Evolutionary conservation across 2,113 vertebrate genomes (phyloP).

Genomic region (Dicrurus megarhynchus): DNA sequence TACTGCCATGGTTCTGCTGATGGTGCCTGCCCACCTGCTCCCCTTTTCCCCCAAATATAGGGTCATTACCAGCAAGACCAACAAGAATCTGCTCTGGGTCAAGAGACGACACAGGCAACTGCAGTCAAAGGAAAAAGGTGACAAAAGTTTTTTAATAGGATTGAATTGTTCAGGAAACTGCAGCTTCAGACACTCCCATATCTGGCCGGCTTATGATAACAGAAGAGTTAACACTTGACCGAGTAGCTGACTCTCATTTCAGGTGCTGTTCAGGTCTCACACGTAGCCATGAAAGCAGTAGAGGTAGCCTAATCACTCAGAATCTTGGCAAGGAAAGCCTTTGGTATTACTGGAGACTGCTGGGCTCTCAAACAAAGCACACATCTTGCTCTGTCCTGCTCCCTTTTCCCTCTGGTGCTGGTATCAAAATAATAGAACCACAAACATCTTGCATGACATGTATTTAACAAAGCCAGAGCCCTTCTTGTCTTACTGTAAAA

Average conservation of each 20-base stretch:
- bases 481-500: neutral
- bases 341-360: neutral
- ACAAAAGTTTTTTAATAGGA: neutral
- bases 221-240: neutral
- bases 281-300: neutral
- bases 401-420: neutral
- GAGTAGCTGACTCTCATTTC: neutral
- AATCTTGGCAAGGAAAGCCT: neutral
- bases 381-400: neutral
- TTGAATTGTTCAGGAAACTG: neutral
- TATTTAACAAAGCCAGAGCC: neutral
- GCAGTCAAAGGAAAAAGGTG: neutral
- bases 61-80: neutral
- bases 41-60: rapidly evolving
- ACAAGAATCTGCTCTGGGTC: neutral
- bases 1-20: neutral
- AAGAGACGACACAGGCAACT: neutral
- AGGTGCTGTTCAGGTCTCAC: neutral
- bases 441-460: neutral
- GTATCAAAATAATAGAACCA: neutral
- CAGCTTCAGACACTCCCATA: neutral
- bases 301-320: neutral
- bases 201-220: neutral
- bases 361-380: neutral
- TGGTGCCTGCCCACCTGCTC: neutral